These are phyloP conservation scores for Drosophila kepulauana DNA, from an alignment of 1,140 invertebrate genomes.

Conservation along the genomic window DNA sequence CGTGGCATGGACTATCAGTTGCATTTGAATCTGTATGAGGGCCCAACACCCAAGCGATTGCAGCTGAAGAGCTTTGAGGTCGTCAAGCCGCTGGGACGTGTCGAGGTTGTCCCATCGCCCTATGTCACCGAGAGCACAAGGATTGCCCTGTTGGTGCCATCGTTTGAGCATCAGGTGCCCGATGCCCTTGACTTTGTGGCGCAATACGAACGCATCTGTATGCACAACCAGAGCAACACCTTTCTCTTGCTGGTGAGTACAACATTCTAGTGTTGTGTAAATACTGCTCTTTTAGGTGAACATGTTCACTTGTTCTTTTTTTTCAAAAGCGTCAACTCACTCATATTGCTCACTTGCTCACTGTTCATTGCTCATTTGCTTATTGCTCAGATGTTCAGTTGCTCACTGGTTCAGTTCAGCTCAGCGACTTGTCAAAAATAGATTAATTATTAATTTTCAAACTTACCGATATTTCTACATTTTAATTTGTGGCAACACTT, in stretches of 20 bases:
- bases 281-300: no score
- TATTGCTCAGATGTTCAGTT: no score
- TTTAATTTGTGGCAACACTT: no score
- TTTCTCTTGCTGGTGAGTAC: slow-evolving; percentile 89
- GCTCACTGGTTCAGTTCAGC: no score
- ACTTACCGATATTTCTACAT: no score
- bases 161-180: slow-evolving; percentile 78
- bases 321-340: no score
- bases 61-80: slow-evolving; percentile 86
- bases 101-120: slow-evolving; percentile 94
- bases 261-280: no score
- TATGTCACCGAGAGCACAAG: slow-evolving; percentile 96
- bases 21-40: slow-evolving; percentile 88
- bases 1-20: slow-evolving; percentile 95
- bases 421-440: no score
- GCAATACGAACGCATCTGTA: slow-evolving; percentile 89
- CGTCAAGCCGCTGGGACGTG: slow-evolving; percentile 92
- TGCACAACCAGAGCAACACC: slow-evolving; percentile 92
- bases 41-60: slow-evolving; percentile 40
- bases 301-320: no score
- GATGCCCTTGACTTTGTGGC: slow-evolving; percentile 88
- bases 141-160: slow-evolving; percentile 90
- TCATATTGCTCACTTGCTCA: no score
- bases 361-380: no score
- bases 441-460: no score